phyloP scores from a whole-genome alignment of 2,797 vertebrate species.

The Atherinosoma microstoma region DNA sequence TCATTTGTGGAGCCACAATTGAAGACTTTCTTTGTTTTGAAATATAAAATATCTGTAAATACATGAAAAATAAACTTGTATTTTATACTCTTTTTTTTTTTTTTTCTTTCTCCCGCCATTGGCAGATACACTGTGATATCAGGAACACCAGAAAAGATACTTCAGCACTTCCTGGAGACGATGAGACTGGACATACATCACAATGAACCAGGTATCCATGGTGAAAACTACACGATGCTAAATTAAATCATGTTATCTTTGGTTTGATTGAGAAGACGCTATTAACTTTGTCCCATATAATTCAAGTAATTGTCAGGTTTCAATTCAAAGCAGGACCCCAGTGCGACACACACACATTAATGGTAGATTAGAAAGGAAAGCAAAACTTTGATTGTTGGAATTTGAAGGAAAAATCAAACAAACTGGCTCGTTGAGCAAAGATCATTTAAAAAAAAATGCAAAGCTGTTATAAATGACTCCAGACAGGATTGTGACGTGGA shows the following conservation, averaged over 20 bases:
- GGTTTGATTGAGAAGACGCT: neutral
- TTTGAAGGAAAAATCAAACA: neutral
- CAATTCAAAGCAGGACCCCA: neutral
- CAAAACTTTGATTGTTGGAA: neutral
- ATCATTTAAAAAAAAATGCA: neutral
- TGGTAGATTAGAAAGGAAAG: neutral
- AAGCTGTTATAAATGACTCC: neutral
- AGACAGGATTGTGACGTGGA: neutral
- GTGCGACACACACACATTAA: neutral
- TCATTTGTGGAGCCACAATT: neutral
- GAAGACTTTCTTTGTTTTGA: neutral
- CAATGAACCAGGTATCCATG: constrained; percentile 86
- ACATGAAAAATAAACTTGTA: neutral
- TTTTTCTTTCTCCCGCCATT: neutral
- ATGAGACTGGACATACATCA: constrained; percentile 94
- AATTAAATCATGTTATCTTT: neutral
- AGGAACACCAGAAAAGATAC: constrained; percentile 97
- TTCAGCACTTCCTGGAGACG: constrained; percentile 97
- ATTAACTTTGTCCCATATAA: rapidly evolving
- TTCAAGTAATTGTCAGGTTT: neutral
- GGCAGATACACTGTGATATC: constrained; percentile 98
- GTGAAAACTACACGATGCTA: neutral
- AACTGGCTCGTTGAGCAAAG: neutral
- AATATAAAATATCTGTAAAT: neutral
- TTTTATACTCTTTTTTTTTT: neutral